Evolutionary conservation across 2,797 vertebrate genomes (phyloP), one percentile per base, ranked within the genome.

Genomic region (Sebastes cheni): DNA sequence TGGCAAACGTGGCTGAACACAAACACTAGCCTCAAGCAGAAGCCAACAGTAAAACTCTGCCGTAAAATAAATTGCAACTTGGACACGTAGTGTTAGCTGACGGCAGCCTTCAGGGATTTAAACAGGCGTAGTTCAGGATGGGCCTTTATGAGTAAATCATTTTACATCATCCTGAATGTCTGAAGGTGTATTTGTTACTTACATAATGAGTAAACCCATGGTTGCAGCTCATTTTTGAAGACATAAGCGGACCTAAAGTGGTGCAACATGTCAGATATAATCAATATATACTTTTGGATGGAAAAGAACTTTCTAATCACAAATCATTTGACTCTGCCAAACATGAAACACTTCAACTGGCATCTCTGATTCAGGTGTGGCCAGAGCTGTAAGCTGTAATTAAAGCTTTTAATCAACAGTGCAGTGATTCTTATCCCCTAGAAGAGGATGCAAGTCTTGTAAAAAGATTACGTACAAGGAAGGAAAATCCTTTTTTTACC

Each of bases 1-100:
- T 80, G 75, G 80, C 67, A 73, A 86, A 87, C 67, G 61, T 59
- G 65, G 36, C 62, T 30, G 75, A 77, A 59, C 25, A 67, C 64
- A 81, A 78, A 84, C 75, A 67, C 23, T 7, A 30, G 23, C 42
- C 36, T 67, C 9, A 5, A 74, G 55, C 27, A 46, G 12, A 59
- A 36, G 69, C 23, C 27, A 75, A 64, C 34, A 14, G 68, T 73
- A 67, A 80, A 76, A 79, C 61, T 23, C 22, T 60, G 34, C 23
- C 71, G 39, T 64, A 55, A 67, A 83, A 50, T 55, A 30, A 83
- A 71, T 29, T 34, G 16, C 2, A 75, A 39, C 13, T 46, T 64
- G 59, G 67, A 75, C 20, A 18, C 10, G 50, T 1, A 13, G 25
- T 0, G 8, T 73, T 68, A 32, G 70, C 56, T 59, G 58, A 76